Conservation (phyloP, 2,113 vertebrate genomes). For the Dromiciops gliroides region DNA sequence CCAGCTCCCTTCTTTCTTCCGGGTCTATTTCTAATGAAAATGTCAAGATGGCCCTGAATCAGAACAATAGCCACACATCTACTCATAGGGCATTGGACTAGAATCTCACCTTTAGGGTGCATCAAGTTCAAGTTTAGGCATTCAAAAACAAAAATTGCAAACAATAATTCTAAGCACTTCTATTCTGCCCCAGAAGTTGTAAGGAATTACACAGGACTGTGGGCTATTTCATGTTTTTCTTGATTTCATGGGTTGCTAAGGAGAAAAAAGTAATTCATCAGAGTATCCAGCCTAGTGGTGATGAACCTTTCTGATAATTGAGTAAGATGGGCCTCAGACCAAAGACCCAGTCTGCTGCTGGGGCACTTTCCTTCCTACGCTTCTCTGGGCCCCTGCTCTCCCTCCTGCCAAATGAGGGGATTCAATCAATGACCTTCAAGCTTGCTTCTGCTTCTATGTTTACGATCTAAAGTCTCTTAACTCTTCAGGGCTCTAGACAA, state of each 20-base stretch:
- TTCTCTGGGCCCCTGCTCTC: neutral
- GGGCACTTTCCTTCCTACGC: neutral
- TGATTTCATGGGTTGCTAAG: neutral
- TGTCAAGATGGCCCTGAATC: neutral
- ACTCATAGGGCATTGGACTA: neutral
- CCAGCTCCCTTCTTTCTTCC: neutral
- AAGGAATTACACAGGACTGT: neutral
- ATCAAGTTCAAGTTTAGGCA: neutral
- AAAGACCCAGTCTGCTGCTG: neutral
- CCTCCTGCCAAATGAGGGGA: neutral
- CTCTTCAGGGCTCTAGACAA: neutral
- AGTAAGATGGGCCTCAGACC: neutral
- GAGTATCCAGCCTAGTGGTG: neutral
- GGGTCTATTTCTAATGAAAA: neutral
- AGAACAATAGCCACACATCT: neutral
- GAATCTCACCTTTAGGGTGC: neutral
- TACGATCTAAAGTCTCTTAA: neutral
- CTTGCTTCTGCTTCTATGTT: neutral
- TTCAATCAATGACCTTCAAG: neutral
- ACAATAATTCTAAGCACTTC: neutral
- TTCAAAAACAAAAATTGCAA: neutral
- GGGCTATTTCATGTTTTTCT: neutral
- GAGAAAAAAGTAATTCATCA: neutral
- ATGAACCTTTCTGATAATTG: neutral
- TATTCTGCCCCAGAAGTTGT: neutral